Conservation (phyloP, 2,797 vertebrate species). For the Hippopotamyrus pictus region DNA sequence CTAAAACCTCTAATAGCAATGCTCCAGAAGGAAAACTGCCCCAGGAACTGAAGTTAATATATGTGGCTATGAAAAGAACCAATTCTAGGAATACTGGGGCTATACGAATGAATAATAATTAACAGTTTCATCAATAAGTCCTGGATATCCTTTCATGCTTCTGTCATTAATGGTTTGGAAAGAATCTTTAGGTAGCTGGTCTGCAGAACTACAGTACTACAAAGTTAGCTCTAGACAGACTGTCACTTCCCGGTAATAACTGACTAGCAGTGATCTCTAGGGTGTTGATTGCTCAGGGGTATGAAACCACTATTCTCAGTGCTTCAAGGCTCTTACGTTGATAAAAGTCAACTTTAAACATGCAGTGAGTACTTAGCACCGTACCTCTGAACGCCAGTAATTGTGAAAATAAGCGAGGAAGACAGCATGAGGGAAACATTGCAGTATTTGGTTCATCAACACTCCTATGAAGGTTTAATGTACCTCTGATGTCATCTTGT, state of each 20-base stretch:
- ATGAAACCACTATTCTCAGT: neutral
- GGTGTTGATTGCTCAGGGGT: neutral
- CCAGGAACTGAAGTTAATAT: neutral
- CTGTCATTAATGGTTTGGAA: neutral
- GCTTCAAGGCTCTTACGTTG: neutral
- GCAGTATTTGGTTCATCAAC: neutral
- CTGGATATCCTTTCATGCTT: neutral
- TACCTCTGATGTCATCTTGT: neutral
- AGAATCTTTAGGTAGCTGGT: neutral
- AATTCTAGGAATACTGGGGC: neutral
- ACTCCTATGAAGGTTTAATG: neutral
- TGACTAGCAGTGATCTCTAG: neutral
- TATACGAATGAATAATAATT: neutral
- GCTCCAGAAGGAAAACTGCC: neutral
- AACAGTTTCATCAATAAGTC: neutral
- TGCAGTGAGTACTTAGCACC: neutral
- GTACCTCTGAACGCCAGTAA: neutral
- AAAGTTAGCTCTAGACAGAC: neutral
- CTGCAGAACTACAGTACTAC: neutral
- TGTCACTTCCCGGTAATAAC: neutral
- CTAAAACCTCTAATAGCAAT: neutral
- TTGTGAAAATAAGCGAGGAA: neutral
- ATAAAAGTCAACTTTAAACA: neutral
- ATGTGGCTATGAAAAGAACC: neutral
- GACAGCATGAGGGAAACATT: neutral